These are phyloP conservation scores for Sanderia malayensis DNA, from an alignment of 30 jellyfish, hydroid and myxozoan species.

Conservation along the genomic window DNA sequence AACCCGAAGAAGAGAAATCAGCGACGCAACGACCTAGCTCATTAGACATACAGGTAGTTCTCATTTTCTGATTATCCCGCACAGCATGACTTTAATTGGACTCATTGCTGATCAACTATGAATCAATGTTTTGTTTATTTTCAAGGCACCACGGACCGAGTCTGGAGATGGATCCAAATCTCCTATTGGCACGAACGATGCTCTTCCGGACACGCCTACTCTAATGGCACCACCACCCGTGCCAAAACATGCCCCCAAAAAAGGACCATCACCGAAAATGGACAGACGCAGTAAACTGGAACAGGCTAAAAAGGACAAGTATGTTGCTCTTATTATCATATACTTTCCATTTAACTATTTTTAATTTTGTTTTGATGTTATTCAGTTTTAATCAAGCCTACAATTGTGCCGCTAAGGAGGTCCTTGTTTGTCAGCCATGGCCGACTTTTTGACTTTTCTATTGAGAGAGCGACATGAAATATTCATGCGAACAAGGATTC, in stretches of 20 bases:
- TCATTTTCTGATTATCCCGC: too few relatives aligned
- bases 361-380: too few relatives aligned
- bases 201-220: constrained; percentile 68
- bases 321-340: not conserved
- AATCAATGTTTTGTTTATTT: not conserved
- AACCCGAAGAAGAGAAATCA: constrained; percentile 45
- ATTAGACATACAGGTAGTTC: constrained; percentile 42
- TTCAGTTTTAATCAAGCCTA: too few relatives aligned
- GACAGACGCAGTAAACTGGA: constrained; percentile 46
- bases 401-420: too few relatives aligned
- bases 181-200: not conserved
- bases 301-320: constrained; percentile 43
- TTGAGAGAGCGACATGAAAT: too few relatives aligned
- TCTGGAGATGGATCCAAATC: constrained; percentile 27
- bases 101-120: too few relatives aligned
- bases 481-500: too few relatives aligned
- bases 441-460: too few relatives aligned
- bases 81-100: too few relatives aligned
- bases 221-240: constrained; percentile 61
- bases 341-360: not conserved
- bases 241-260: constrained; percentile 62
- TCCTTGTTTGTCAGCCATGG: too few relatives aligned
- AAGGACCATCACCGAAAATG: constrained; percentile 36
- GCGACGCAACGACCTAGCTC: constrained; percentile 53
- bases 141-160: constrained; percentile 42